Evolutionary conservation across 2,888 invertebrate genomes (phyloP).

Genomic region (Lottia scabra): DNA sequence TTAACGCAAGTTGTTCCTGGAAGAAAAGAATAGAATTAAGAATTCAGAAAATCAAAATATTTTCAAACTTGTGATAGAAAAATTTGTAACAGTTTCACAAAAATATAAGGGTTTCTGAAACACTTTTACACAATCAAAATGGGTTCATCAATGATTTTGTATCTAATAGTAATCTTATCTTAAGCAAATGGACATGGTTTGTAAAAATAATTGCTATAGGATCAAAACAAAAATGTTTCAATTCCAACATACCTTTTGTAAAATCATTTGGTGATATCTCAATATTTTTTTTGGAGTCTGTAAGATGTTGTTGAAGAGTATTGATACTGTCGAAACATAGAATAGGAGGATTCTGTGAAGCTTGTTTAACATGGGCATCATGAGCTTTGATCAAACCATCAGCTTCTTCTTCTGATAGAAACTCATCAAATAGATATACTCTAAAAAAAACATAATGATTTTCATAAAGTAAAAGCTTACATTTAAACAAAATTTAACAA

Average conservation of each 20-base stretch:
- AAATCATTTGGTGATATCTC: constrained; percentile 56
- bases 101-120: too few relatives aligned
- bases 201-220: background rate
- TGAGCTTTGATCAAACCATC: constrained; percentile 61
- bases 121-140: too few relatives aligned
- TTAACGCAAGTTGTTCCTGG: constrained; percentile 63
- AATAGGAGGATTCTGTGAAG: constrained; percentile 48
- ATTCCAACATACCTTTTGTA: constrained; percentile 44
- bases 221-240: background rate
- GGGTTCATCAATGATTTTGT: too few relatives aligned
- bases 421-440: constrained; percentile 62
- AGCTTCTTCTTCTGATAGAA: constrained; percentile 61
- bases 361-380: constrained; percentile 53
- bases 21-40: background rate
- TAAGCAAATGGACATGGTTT: too few relatives aligned
- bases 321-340: constrained; percentile 62
- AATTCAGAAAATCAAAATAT: background rate
- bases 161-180: too few relatives aligned
- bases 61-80: background rate
- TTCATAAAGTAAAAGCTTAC: too few relatives aligned
- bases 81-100: too few relatives aligned
- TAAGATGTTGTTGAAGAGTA: constrained; percentile 56
- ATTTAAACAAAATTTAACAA: too few relatives aligned
- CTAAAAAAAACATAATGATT: constrained; percentile 31
- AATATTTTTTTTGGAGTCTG: constrained; percentile 40